These are phyloP conservation scores for Melanchra persicariae DNA, from an alignment of 2,888 invertebrate genomes.

Conservation along the genomic window DNA sequence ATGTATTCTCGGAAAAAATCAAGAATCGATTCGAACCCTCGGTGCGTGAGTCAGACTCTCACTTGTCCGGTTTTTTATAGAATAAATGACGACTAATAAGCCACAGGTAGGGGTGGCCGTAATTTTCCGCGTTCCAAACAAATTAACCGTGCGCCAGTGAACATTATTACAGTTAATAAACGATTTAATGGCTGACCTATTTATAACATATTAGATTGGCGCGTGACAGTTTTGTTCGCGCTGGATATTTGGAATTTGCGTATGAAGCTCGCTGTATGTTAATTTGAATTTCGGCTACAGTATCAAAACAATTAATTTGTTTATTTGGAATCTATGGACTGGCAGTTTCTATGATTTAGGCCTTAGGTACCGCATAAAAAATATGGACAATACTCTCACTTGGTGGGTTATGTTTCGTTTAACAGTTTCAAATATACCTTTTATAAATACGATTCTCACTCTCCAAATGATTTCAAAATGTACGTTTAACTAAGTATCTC, in stretches of 20 bases:
- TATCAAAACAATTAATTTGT: slow-evolving; percentile 37
- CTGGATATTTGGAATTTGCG: slow-evolving; percentile 45
- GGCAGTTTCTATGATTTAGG: background rate
- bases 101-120: slow-evolving; percentile 68
- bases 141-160: slow-evolving; percentile 77
- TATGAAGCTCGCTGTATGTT: slow-evolving; percentile 44
- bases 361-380: background rate
- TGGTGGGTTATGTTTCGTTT: background rate
- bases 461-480: too few relatives aligned
- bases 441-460: too few relatives aligned
- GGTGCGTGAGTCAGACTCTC: too few relatives aligned
- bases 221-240: slow-evolving; percentile 70
- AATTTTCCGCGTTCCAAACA: slow-evolving; percentile 77
- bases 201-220: slow-evolving; percentile 75
- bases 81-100: slow-evolving; percentile 69
- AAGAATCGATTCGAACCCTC: too few relatives aligned
- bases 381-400: background rate
- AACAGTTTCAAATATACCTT: too few relatives aligned
- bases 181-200: slow-evolving; percentile 78
- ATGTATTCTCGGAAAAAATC: too few relatives aligned
- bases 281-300: slow-evolving; percentile 37
- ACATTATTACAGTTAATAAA: slow-evolving; percentile 79
- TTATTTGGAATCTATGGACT: slow-evolving; percentile 12
- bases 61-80: slow-evolving; percentile 65
- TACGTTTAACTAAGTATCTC: too few relatives aligned